Evolutionary conservation across 1,140 invertebrate genomes (phyloP).

Genomic region (Protaetia brevitarsis): DNA sequence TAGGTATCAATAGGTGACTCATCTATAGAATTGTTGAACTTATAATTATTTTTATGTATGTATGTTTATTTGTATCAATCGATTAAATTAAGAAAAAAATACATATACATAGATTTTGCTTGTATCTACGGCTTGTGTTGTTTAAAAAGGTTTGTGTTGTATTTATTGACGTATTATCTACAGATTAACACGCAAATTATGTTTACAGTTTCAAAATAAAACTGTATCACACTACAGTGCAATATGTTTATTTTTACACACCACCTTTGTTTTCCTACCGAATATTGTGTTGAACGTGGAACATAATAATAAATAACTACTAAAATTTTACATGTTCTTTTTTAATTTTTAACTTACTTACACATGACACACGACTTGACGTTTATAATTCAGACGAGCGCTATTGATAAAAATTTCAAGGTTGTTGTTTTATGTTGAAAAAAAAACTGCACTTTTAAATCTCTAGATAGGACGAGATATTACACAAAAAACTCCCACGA

Average conservation of each 20-base stretch:
- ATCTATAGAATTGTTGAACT: too few species aligned
- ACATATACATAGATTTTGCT: background rate
- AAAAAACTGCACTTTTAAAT: constrained; percentile 14
- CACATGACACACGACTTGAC: constrained; percentile 22
- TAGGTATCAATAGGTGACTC: too few species aligned
- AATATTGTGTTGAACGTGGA: constrained; percentile 5
- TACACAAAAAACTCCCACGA: background rate
- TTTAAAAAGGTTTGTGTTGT: background rate
- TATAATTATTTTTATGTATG: too few species aligned
- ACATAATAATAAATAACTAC: constrained; percentile 10
- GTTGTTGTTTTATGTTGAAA: background rate
- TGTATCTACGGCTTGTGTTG: background rate
- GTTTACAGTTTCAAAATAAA: background rate
- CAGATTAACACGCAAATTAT: constrained; percentile 3
- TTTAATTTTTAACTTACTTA: constrained; percentile 14
- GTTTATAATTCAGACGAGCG: background rate
- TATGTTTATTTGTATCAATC: too few species aligned
- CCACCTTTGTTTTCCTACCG: constrained; percentile 12
- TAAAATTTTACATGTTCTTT: constrained; percentile 12
- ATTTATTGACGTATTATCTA: background rate
- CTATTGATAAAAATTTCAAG: constrained; percentile 22
- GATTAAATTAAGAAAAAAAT: too few species aligned
- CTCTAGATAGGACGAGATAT: background rate
- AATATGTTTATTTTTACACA: constrained; percentile 18
- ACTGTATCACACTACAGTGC: background rate